phyloP scores from a whole-genome alignment of 2,113 vertebrate species.

The Pogona vitticeps region DNA sequence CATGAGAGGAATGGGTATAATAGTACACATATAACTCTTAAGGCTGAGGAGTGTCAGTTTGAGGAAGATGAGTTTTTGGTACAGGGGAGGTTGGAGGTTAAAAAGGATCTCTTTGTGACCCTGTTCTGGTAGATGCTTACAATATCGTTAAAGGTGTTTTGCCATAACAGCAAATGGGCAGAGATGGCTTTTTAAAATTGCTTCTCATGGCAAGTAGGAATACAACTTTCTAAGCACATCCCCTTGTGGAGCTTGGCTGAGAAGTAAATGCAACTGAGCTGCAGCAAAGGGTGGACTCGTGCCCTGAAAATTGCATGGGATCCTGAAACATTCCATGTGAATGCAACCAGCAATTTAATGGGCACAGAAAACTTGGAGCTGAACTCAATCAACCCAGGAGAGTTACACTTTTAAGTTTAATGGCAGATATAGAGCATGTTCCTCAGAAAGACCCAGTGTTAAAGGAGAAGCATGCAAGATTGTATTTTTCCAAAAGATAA shows the following conservation, averaged over 20 bases:
- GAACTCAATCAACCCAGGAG: too few relatives aligned
- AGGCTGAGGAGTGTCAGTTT: not conserved
- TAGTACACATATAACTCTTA: not conserved
- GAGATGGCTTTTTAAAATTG: not conserved
- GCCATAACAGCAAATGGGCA: not conserved
- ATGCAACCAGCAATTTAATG: too few relatives aligned
- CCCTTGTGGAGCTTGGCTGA: not conserved
- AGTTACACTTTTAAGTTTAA: too few relatives aligned
- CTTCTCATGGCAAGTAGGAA: not conserved
- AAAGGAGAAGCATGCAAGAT: too few relatives aligned
- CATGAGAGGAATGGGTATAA: not conserved
- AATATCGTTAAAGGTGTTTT: constrained; percentile 12
- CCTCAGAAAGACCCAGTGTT: too few relatives aligned
- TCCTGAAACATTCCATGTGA: too few relatives aligned
- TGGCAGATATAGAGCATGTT: too few relatives aligned
- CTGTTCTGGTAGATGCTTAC: not conserved
- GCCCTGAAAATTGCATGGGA: too few relatives aligned
- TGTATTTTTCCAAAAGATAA: too few relatives aligned
- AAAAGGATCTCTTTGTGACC: not conserved
- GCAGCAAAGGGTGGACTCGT: too few relatives aligned
- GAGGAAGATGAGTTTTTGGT: not conserved
- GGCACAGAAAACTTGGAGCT: too few relatives aligned
- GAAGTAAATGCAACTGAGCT: not conserved
- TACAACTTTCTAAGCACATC: not conserved
- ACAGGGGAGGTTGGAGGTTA: not conserved